Evolutionary conservation across 2,797 vertebrate genomes (phyloP).

Genomic region (Otolemur crassicaudatus): DNA sequence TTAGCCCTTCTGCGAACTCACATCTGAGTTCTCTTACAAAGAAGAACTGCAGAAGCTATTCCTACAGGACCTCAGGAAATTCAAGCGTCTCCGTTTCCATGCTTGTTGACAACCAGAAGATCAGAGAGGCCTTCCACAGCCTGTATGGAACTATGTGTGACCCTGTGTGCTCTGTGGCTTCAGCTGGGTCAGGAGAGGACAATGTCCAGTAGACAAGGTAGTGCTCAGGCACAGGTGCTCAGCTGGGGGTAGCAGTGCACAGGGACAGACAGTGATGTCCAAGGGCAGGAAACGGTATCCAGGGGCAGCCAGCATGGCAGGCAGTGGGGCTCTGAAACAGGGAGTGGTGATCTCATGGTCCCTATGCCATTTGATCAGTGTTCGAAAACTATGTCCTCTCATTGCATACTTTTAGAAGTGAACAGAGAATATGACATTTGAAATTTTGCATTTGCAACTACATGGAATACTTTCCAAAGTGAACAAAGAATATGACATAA

Average conservation of each 20-base stretch:
- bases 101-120: neutral
- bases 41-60: neutral
- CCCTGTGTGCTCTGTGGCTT: neutral
- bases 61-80: neutral
- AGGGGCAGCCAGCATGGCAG: neutral
- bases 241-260: neutral
- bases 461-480: slow-evolving; percentile 58
- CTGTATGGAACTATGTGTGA: neutral
- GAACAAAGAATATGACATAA: slow-evolving; percentile 64
- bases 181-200: neutral
- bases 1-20: neutral
- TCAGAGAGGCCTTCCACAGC: neutral
- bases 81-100: neutral
- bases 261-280: neutral
- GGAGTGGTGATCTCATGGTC: neutral
- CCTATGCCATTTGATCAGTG: neutral
- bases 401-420: slow-evolving; percentile 65
- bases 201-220: neutral
- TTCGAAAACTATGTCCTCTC: slow-evolving; percentile 76
- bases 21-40: neutral
- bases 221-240: neutral
- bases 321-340: neutral
- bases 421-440: slow-evolving; percentile 68
- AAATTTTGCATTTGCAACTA: too few relatives aligned
- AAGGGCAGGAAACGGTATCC: neutral